Percentiles rank a stretch among this genome's conserved stretches.
These are phyloP conservation scores for Willowsia nigromaculata DNA, from an alignment of 2,888 invertebrate genomes.

Conservation along the genomic window DNA sequence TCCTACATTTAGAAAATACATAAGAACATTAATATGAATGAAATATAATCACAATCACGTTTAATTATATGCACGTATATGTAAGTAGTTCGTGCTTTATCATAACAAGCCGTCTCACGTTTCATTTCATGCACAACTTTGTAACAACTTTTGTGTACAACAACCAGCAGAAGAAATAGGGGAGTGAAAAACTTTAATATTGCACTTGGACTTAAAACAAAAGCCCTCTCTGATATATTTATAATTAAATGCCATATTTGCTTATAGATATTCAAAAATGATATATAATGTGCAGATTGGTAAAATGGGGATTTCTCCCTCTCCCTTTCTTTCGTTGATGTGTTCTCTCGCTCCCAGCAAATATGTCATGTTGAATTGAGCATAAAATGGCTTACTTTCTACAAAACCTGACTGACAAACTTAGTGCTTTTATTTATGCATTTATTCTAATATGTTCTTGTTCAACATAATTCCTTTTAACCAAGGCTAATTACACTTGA, in stretches of 20 bases:
- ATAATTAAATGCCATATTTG: background rate
- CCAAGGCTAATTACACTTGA: slow-evolving; percentile 51
- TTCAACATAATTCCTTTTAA: slow-evolving; percentile 45
- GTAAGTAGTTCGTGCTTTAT: slow-evolving; percentile 20
- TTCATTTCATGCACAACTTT: slow-evolving; percentile 5
- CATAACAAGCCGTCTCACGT: slow-evolving; percentile 26
- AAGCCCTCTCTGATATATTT: background rate
- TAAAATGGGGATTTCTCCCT: background rate
- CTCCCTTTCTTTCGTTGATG: background rate
- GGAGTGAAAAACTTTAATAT: background rate
- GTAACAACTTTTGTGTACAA: background rate
- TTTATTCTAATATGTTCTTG: slow-evolving; percentile 6
- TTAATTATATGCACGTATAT: background rate
- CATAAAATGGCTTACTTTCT: slow-evolving; percentile 33
- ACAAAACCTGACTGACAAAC: background rate
- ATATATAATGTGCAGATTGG: slow-evolving; percentile 28
- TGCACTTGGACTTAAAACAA: background rate
- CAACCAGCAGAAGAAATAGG: background rate
- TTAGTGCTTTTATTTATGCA: slow-evolving; percentile 5
- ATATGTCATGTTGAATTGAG: slow-evolving; percentile 33
- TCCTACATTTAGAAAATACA: background rate
- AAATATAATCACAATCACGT: slow-evolving; percentile 30
- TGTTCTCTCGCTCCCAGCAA: slow-evolving; percentile 4
- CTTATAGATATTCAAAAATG: background rate
- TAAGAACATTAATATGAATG: slow-evolving; percentile 1